A percentile compares a stretch with the other conserved stretches of the same genome.
Evolutionary conservation across 2,888 invertebrate species (phyloP).

Genomic region (Aleiodes testaceus): DNA sequence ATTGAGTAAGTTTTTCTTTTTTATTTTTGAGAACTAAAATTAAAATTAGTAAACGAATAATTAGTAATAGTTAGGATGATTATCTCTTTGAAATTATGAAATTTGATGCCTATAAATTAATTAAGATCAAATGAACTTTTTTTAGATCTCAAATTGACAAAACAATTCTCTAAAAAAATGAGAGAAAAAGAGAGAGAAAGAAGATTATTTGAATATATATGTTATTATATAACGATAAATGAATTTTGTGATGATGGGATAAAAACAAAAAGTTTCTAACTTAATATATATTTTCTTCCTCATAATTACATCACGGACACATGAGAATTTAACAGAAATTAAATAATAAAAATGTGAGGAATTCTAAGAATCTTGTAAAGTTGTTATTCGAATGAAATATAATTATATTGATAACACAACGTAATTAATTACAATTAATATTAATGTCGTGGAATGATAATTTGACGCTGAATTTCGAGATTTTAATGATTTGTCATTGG

Average conservation of each 20-base stretch:
- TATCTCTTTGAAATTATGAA: too few species aligned
- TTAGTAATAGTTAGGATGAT: too few species aligned
- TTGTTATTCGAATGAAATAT: conserved; percentile 65
- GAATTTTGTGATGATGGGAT: conserved; percentile 27
- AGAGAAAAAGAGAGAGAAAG: conserved; percentile 27
- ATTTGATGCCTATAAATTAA: too few species aligned
- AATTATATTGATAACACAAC: conserved; percentile 58
- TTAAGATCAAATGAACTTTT: neutral
- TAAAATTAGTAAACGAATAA: too few species aligned
- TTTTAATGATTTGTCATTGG: conserved; percentile 78
- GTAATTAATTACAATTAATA: conserved; percentile 26
- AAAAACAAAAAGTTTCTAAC: conserved; percentile 4
- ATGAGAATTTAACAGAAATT: conserved; percentile 34
- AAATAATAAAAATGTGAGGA: conserved; percentile 51
- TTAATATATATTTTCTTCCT: conserved; percentile 41
- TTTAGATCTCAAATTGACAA: conserved; percentile 1
- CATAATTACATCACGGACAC: conserved; percentile 48
- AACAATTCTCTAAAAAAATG: conserved; percentile 27
- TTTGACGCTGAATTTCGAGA: conserved; percentile 8
- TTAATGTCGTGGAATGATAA: neutral
- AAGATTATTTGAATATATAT: conserved; percentile 45
- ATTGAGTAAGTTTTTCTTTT: too few species aligned
- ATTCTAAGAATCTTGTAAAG: conserved; percentile 58
- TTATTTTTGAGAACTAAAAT: neutral
- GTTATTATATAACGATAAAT: conserved; percentile 41